phyloP scores from a whole-genome alignment of 2,113 vertebrate species.

The Crotalus helleri region DNA sequence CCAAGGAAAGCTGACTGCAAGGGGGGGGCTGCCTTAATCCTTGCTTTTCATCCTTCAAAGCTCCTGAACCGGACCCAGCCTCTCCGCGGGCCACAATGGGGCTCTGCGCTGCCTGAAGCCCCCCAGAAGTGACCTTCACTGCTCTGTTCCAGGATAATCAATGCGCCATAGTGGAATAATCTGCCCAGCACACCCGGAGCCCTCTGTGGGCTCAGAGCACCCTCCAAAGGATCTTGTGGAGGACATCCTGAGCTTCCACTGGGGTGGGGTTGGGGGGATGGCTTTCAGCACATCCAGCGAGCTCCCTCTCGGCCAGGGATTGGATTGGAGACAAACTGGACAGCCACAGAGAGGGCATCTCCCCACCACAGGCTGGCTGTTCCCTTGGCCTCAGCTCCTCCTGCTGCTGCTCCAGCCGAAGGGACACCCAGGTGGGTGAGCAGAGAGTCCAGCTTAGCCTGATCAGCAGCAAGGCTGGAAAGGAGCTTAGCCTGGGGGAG shows the following conservation, averaged over 20 bases:
- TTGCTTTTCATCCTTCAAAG: not conserved
- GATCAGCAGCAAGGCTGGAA: not conserved
- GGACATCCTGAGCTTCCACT: not conserved
- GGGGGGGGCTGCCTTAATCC: not conserved
- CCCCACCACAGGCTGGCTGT: not conserved
- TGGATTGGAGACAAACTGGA: not conserved
- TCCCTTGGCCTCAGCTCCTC: not conserved
- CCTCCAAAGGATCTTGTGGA: not conserved
- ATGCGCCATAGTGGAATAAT: not conserved
- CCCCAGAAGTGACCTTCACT: not conserved
- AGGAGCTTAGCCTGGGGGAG: not conserved
- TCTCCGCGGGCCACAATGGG: not conserved
- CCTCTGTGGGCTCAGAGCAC: not conserved
- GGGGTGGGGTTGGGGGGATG: too few species aligned
- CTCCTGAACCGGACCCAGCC: not conserved
- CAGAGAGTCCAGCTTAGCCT: not conserved
- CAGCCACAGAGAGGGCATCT: not conserved
- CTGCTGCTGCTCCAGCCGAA: not conserved
- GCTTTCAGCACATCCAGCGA: not conserved
- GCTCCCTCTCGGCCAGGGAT: not conserved
- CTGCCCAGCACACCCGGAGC: not conserved
- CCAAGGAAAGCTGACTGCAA: not conserved
- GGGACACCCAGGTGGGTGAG: not conserved
- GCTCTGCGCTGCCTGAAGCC: not conserved
- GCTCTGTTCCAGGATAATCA: not conserved